Base-by-base conservation (phyloP, 2,113 vertebrate species). In the Pseudopipra pipra region DNA sequence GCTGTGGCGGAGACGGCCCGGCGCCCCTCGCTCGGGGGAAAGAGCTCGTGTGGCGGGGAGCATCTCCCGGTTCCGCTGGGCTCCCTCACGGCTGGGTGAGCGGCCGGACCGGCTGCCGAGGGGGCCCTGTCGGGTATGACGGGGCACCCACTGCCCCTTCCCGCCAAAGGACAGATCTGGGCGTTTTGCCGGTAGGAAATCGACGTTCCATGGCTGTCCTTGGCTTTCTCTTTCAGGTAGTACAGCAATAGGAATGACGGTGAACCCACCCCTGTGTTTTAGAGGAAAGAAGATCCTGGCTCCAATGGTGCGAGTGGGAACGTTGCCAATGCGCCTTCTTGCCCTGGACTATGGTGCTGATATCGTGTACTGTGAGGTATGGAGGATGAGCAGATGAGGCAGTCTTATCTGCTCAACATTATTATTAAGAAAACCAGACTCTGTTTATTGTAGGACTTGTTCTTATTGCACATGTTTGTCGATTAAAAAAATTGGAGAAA, bases 301-400 rank as follows among this genome's bases (percentile, higher is more conserved):
- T 23, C 99, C 99, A 0, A 99, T 99, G 99, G 99, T 99, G 67
- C 98, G 99, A 4, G 98, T 99, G 20, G 99, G 99, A 30, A 99
- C 99, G 0, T 97, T 99, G 12, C 99, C 99, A 1, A 99, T 99
- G 99, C 97, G 99, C 8, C 98, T 99, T 21, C 97, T 99, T 30
- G 99, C 99, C 21, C 97, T 99, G 96, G 99, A 99, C 97, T 99
- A 99, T 28, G 99, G 99, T 44, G 99, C 99, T 1, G 99, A 99
- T 82, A 98, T 99, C 49, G 99, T 99, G 56, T 99, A 99, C 97
- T 99, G 99, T 70, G 99, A 99, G 99, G 99, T 99, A 97, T 75
- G 98, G 52, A 46, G 24, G 28, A n/a, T 63, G 16, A 44, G 28
- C 39, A 12, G 25, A 33, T 20, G 6, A 58, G 61, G 35, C 5